Evolutionary conservation across 2,888 invertebrate species (phyloP).

Genomic region (Lymantria monacha): DNA sequence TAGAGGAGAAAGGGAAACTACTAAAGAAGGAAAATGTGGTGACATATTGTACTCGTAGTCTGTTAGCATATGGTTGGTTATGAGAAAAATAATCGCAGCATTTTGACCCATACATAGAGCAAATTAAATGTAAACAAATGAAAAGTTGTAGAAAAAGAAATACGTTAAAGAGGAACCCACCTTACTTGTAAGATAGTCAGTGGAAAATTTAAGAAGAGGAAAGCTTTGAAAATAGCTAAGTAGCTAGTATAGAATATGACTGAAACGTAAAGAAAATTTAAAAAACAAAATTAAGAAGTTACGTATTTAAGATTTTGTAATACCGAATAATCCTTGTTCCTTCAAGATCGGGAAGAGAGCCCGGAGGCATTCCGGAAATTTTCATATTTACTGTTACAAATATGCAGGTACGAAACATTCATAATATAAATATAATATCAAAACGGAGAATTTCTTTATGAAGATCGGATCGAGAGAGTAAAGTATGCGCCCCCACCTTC

Average conservation of each 20-base stretch:
- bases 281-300: slow-evolving; percentile 31
- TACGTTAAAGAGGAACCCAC: too few relatives aligned
- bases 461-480: slow-evolving; percentile 80
- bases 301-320: slow-evolving; percentile 63
- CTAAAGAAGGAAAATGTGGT: too few relatives aligned
- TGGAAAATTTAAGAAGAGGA: too few relatives aligned
- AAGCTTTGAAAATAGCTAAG: too few relatives aligned
- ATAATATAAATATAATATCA: slow-evolving; percentile 83
- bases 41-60: too few relatives aligned
- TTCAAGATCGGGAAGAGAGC: slow-evolving; percentile 63
- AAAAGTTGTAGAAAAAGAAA: too few relatives aligned
- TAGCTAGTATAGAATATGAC: neutral
- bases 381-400: slow-evolving; percentile 83
- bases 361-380: slow-evolving; percentile 78
- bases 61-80: too few relatives aligned
- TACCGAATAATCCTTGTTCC: slow-evolving; percentile 68
- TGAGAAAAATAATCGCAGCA: too few relatives aligned
- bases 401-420: slow-evolving; percentile 82
- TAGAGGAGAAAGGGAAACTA: too few relatives aligned
- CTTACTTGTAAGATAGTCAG: too few relatives aligned
- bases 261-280: neutral
- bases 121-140: too few relatives aligned
- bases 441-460: slow-evolving; percentile 82
- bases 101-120: too few relatives aligned
- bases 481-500: slow-evolving; percentile 65